Evolutionary conservation across 2,888 invertebrate species (phyloP).

Genomic region (Drosophila nr. fundita): DNA sequence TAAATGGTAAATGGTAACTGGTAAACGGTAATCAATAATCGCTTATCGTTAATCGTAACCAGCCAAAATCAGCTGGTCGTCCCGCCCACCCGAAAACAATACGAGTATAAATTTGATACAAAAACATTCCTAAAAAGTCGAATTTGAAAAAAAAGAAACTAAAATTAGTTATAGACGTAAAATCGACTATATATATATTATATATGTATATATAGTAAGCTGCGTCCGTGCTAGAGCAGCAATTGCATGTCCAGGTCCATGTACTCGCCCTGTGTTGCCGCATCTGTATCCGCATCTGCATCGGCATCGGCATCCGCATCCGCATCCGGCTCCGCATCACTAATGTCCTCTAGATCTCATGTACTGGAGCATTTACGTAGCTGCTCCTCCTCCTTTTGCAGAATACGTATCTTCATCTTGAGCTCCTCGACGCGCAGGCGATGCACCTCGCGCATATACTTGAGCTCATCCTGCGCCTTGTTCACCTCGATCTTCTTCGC

Average conservation of each 20-base stretch:
- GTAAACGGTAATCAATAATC: slow-evolving; percentile 12
- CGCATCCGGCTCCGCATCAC: slow-evolving; percentile 48
- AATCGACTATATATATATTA: slow-evolving; percentile 18
- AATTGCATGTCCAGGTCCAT: slow-evolving; percentile 53
- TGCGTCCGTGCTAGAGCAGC: slow-evolving; percentile 48
- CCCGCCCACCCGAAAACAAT: slow-evolving; percentile 38
- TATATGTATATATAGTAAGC: slow-evolving; percentile 19
- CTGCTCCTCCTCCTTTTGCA: slow-evolving; percentile 83
- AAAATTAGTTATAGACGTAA: slow-evolving; percentile 11
- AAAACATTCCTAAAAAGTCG: slow-evolving; percentile 10
- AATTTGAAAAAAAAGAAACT: slow-evolving; percentile 19
- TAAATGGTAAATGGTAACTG: slow-evolving; percentile 15
- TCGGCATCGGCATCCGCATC: slow-evolving; percentile 4
- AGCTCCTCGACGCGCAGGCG: slow-evolving; percentile 83
- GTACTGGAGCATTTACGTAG: slow-evolving; percentile 72
- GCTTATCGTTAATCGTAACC: slow-evolving; percentile 19
- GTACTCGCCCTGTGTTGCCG: slow-evolving; percentile 31
- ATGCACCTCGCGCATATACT: slow-evolving; percentile 83
- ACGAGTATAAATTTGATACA: slow-evolving; percentile 4
- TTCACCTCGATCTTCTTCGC: slow-evolving; percentile 82
- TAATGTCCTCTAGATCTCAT: slow-evolving; percentile 73
- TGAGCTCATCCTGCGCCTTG: slow-evolving; percentile 83
- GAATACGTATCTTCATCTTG: slow-evolving; percentile 82
- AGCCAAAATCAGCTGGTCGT: slow-evolving; percentile 16
- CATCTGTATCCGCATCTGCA: not conserved